Percentiles rank a stretch among this genome's conserved stretches.
Conservation (phyloP, 2,888 invertebrate genomes). For the Oscheius sp. region DNA sequence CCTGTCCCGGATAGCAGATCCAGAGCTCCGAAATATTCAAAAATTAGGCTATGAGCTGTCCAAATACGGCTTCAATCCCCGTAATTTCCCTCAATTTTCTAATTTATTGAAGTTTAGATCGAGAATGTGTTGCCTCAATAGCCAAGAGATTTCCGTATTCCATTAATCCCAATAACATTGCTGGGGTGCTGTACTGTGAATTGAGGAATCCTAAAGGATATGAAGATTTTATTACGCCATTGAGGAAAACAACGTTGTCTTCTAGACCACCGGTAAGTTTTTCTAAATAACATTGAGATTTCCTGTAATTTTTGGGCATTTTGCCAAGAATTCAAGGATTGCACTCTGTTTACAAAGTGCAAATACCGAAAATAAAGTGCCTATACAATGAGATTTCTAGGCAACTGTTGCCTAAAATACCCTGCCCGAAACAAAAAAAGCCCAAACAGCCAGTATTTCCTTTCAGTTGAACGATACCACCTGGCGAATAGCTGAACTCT, state of each 20-base stretch:
- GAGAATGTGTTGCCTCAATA: slow-evolving; percentile 39
- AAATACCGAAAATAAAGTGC: too few relatives aligned
- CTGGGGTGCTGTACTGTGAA: slow-evolving; percentile 38
- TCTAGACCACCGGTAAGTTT: slow-evolving; percentile 39
- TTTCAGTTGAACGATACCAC: slow-evolving; percentile 47
- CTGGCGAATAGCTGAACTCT: slow-evolving; percentile 50
- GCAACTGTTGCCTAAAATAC: background rate
- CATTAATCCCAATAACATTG: slow-evolving; percentile 41
- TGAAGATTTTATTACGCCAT: slow-evolving; percentile 35
- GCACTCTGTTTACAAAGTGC: too few relatives aligned
- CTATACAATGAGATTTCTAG: too few relatives aligned
- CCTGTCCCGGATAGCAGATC: slow-evolving; percentile 27
- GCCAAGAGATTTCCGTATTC: slow-evolving; percentile 43
- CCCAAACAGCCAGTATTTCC: too few relatives aligned
- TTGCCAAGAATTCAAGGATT: background rate
- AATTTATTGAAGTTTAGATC: slow-evolving; percentile 30
- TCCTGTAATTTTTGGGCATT: slow-evolving; percentile 1
- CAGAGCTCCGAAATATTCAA: slow-evolving; percentile 20
- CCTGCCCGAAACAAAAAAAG: too few relatives aligned
- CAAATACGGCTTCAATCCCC: slow-evolving; percentile 51
- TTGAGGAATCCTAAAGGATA: slow-evolving; percentile 38
- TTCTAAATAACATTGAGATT: background rate
- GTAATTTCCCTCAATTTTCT: slow-evolving; percentile 31
- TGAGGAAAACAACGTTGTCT: slow-evolving; percentile 37
- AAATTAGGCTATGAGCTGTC: slow-evolving; percentile 44